A percentile compares a stretch with the other conserved stretches of the same genome.
Evolutionary conservation across 2,797 vertebrate genomes (phyloP).

Genomic region (Phyllotis vaccarum): DNA sequence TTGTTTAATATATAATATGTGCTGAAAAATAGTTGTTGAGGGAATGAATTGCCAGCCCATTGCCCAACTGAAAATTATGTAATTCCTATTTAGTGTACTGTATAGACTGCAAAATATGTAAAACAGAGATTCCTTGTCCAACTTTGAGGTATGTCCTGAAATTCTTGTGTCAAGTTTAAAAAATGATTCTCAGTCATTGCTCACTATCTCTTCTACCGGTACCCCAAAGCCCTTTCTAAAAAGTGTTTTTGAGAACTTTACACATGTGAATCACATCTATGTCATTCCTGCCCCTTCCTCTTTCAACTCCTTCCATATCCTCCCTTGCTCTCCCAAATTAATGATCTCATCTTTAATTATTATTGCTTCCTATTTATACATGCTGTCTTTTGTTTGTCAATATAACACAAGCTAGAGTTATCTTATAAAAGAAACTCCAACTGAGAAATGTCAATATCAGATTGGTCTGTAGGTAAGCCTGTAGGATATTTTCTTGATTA

Average conservation of each 20-base stretch:
- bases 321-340: neutral
- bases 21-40: conserved; percentile 22
- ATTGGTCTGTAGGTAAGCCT: neutral
- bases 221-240: neutral
- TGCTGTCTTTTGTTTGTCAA: neutral
- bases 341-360: neutral
- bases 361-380: neutral
- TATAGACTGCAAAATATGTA: neutral
- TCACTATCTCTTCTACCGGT: neutral
- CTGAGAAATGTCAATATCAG: neutral
- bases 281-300: neutral
- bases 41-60: neutral
- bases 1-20: neutral
- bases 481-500: neutral
- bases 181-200: neutral
- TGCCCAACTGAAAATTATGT: neutral
- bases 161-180: neutral
- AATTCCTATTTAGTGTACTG: neutral
- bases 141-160: conserved; percentile 42
- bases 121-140: neutral
- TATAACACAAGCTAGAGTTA: neutral
- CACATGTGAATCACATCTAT: too few relatives aligned
- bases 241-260: neutral
- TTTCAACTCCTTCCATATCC: neutral
- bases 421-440: neutral